Evolutionary conservation across 2,113 vertebrate species (phyloP), one percentile per base, ranked within the genome.

Genomic region (Brachyistius frenatus): DNA sequence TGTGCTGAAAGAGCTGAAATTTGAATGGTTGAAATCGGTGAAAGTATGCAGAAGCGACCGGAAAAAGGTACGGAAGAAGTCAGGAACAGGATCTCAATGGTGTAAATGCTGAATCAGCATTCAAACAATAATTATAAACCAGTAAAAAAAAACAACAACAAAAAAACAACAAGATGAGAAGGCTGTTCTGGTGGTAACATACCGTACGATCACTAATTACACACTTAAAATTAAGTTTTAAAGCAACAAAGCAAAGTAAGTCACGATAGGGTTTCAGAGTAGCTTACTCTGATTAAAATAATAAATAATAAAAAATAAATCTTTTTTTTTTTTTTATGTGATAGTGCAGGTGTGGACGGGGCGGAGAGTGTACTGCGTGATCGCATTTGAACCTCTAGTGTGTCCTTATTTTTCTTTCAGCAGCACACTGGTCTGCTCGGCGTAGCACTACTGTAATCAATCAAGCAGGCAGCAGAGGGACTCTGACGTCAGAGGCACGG

Each of bases 361-460:
- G n/a, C 0, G 0, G 50, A 46, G 46, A 36, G 62, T 49, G 15
- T 32, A 8, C 0, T 3, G 46, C 37, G 30, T n/a, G 49, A 70
- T 65, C 37, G 57, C 60, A 66, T 63, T 78, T 68, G 44, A 75
- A 54, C 61, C 41, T 14, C n/a, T 2, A 23, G 46, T 76, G 81
- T 75, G 53, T 84, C 86, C 80, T 76, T 81, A 57, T 76, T 15
- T 44, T 55, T 87, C 80, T 61, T 47, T 54, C 55, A 83, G 60
- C 7, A 67, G 41, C 70, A 66, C 77, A 56, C 77, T 9, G 53
- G 47, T 67, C 62, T 65, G 66, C 63, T 76, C 72, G 63, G 55
- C 69, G 61, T 50, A 76, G 74, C 86, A 71, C 86, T 78, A 72
- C 77, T 81, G 76, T 82, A 91, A 91, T 92, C 81, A 90, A 88